Percentiles rank a stretch among this genome's conserved stretches.
Evolutionary conservation across 2,113 vertebrate species (phyloP).

Genomic region (Eretmodus cyanostictus): DNA sequence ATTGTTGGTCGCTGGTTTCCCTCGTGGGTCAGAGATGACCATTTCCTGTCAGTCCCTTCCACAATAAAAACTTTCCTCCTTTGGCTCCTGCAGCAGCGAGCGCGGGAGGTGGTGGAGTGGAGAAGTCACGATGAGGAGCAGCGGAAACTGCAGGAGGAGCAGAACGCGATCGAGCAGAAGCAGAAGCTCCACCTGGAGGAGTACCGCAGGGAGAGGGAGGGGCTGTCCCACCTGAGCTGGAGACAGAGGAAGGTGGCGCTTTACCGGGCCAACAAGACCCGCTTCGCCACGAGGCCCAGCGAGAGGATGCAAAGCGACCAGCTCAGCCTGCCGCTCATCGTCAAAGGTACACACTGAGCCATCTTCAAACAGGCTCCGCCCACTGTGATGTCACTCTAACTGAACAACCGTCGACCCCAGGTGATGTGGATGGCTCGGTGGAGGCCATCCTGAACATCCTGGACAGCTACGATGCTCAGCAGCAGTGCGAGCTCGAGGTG

Average conservation of each 20-base stretch:
- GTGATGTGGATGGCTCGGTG: constrained; percentile 91
- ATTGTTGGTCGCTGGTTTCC: background rate
- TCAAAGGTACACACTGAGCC: constrained; percentile 79
- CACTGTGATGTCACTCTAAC: background rate
- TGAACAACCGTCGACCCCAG: constrained; percentile 50
- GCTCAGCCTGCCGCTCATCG: constrained; percentile 69
- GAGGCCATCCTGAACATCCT: constrained; percentile 86
- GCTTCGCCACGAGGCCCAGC: constrained; percentile 46
- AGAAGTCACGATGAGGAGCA: constrained; percentile 74
- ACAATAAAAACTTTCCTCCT: background rate
- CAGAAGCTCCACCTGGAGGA: constrained; percentile 77
- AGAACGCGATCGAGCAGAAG: constrained; percentile 74
- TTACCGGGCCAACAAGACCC: constrained; percentile 70
- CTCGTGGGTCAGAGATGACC: background rate
- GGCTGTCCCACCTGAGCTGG: constrained; percentile 77
- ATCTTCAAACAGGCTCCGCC: background rate
- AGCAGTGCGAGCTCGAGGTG: constrained; percentile 83
- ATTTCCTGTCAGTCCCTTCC: background rate
- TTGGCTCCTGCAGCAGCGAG: constrained; percentile 75
- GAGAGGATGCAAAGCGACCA: constrained; percentile 67
- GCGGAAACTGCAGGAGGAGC: constrained; percentile 72
- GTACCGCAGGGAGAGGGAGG: constrained; percentile 68
- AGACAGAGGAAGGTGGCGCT: constrained; percentile 67
- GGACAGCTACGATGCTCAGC: constrained; percentile 80
- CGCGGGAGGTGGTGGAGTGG: constrained; percentile 87